Percentiles rank a stretch among this genome's conserved stretches.
Evolutionary conservation across 2,888 invertebrate genomes (phyloP).

Genomic region (Agriopis aurantiaria): DNA sequence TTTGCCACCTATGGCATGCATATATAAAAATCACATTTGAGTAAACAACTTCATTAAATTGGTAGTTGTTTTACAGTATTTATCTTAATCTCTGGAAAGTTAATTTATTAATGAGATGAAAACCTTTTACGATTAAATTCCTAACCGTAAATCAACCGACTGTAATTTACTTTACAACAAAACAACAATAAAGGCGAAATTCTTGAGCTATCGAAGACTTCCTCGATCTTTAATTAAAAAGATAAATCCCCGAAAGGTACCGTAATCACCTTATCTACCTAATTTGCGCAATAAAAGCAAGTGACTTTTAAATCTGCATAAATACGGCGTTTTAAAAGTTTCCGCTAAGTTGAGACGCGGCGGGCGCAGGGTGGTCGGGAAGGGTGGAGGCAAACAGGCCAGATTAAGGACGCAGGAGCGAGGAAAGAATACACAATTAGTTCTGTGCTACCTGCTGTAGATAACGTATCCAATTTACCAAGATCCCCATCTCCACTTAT

Average conservation of each 20-base stretch:
- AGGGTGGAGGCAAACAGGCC: constrained; percentile 71
- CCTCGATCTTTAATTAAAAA: constrained; percentile 53
- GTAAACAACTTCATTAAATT: not conserved
- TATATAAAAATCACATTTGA: constrained; percentile 4
- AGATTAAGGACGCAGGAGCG: constrained; percentile 84
- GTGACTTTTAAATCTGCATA: constrained; percentile 70
- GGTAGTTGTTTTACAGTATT: not conserved
- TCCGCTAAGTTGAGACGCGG: constrained; percentile 80
- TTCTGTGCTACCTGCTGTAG: constrained; percentile 82
- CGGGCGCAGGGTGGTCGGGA: constrained; percentile 54
- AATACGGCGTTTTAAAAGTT: constrained; percentile 79
- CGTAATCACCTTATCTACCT: constrained; percentile 62
- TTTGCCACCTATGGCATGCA: no score
- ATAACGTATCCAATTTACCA: constrained; percentile 75
- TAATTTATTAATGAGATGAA: not conserved
- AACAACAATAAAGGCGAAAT: constrained; percentile 20
- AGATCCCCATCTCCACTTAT: constrained; percentile 60
- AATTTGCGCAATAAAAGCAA: constrained; percentile 67
- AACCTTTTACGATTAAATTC: not conserved
- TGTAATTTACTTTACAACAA: constrained; percentile 10
- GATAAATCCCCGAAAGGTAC: constrained; percentile 49
- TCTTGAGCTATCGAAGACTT: constrained; percentile 32
- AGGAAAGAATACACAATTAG: constrained; percentile 87
- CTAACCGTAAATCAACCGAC: constrained; percentile 14
- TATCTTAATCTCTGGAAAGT: constrained; percentile 2